These are phyloP conservation scores for Echeneis naucrates DNA, from an alignment of 2,797 vertebrate species.

Conservation along the genomic window DNA sequence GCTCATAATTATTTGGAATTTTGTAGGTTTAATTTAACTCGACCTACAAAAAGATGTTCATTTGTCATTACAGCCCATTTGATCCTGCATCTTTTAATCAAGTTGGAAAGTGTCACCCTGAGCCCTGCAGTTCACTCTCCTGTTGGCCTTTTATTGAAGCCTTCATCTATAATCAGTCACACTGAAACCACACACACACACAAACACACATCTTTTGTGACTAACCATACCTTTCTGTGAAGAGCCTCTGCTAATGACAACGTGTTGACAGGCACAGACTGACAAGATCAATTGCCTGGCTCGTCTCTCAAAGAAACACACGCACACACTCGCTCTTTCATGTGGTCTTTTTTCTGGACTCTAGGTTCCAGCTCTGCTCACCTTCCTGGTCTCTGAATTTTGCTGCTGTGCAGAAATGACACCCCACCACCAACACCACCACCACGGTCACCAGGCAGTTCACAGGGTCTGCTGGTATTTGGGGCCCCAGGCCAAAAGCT, in stretches of 20 bases:
- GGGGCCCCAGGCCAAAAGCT: conserved; percentile 78
- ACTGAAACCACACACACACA: conserved; percentile 13
- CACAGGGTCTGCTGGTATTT: conserved; percentile 78
- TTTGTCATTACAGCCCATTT: conserved; percentile 59
- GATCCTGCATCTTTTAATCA: conserved; percentile 57
- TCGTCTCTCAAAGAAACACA: conserved; percentile 41
- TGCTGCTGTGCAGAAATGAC: conserved; percentile 72
- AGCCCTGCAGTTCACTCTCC: conserved; percentile 41
- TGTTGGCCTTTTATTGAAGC: conserved; percentile 54
- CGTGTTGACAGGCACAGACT: conserved; percentile 32
- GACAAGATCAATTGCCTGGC: conserved; percentile 47
- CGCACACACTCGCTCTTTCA: conserved; percentile 45
- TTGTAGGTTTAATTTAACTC: conserved; percentile 22
- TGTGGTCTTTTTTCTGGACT: conserved; percentile 40
- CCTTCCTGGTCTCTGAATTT: conserved; percentile 50
- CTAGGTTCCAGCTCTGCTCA: conserved; percentile 29
- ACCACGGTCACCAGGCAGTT: conserved; percentile 62
- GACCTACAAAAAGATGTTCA: conserved; percentile 38
- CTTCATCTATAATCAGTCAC: conserved; percentile 62
- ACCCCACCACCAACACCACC: conserved; percentile 41
- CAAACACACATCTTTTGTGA: conserved; percentile 43
- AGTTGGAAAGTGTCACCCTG: conserved; percentile 36
- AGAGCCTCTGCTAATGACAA: conserved; percentile 60
- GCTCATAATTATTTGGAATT: conserved; percentile 30
- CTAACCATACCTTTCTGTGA: conserved; percentile 30